A percentile compares a stretch with the other conserved stretches of the same genome.
phyloP scores from a whole-genome alignment of 2,797 vertebrate species.

The Mormyrops boulengeri region DNA sequence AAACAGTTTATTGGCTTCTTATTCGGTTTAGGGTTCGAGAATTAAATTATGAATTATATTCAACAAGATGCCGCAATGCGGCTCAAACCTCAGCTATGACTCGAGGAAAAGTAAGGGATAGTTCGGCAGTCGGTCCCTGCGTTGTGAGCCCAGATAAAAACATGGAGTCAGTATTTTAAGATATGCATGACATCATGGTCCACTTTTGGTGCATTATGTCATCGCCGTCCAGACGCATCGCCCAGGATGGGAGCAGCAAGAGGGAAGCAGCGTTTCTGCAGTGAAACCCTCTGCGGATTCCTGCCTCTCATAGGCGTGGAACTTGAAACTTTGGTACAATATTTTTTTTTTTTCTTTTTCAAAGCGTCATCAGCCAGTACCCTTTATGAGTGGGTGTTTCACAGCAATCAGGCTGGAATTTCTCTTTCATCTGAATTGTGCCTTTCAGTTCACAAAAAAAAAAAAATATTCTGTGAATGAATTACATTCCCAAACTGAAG shows the following conservation, averaged over 20 bases:
- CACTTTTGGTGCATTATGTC: conserved; percentile 77
- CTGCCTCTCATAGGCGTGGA: conserved; percentile 33
- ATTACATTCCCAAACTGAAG: neutral
- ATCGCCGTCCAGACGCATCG: conserved; percentile 70
- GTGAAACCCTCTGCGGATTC: conserved; percentile 65
- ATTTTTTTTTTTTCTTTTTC: neutral
- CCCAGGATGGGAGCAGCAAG: conserved; percentile 63
- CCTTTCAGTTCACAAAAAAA: neutral
- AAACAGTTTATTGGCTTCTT: neutral
- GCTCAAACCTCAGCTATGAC: neutral
- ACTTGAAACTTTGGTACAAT: neutral
- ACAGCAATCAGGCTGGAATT: neutral
- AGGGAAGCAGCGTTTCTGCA: conserved; percentile 63
- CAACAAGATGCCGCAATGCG: neutral
- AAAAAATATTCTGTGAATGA: neutral
- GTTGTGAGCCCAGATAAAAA: conserved; percentile 54
- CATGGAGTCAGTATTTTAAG: conserved; percentile 62
- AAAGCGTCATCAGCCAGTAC: neutral
- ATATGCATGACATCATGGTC: conserved; percentile 71
- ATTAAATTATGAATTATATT: neutral
- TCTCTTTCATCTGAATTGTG: neutral
- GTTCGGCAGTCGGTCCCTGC: conserved; percentile 32
- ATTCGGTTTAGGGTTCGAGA: neutral
- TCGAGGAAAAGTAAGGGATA: conserved; percentile 5
- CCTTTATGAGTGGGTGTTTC: neutral